phyloP scores from a whole-genome alignment of 2,888 invertebrate species.

The Phrixothrix hirtus region DNA sequence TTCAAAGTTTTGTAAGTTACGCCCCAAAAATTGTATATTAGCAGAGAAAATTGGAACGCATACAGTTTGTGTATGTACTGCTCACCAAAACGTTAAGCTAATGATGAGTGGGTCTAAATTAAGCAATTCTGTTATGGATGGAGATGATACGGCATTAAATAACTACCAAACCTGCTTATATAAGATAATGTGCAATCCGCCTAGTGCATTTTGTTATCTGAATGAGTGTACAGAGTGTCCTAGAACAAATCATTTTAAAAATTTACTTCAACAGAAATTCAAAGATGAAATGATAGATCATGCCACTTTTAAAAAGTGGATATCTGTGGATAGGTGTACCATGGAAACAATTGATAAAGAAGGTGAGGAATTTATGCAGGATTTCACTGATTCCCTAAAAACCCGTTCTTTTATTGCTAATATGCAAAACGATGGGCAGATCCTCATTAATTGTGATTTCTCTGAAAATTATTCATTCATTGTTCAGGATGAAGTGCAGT shows the following conservation, averaged over 20 bases:
- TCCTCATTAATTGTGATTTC: neutral
- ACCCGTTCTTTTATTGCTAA: neutral
- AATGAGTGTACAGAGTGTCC: neutral
- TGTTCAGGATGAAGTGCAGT: too few relatives aligned
- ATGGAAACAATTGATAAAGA: too few relatives aligned
- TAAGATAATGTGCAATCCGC: conserved; percentile 1
- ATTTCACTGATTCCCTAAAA: too few relatives aligned
- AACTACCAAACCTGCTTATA: too few relatives aligned
- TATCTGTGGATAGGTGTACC: conserved; percentile 1
- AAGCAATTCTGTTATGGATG: neutral
- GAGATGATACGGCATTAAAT: neutral
- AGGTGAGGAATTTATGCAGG: neutral
- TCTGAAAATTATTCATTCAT: neutral
- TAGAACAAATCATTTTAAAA: neutral
- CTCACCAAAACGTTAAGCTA: neutral
- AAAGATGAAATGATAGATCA: neutral
- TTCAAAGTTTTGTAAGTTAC: neutral
- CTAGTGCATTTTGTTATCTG: too few relatives aligned
- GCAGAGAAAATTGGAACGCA: conserved; percentile 1
- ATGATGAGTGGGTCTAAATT: too few relatives aligned
- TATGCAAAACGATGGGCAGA: too few relatives aligned
- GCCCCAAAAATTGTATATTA: conserved; percentile 2
- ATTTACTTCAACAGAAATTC: neutral
- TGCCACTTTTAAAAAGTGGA: neutral
- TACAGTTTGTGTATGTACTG: too few relatives aligned